These are phyloP conservation scores for Chauna torquata DNA, from an alignment of 2,113 vertebrate genomes.

Conservation along the genomic window DNA sequence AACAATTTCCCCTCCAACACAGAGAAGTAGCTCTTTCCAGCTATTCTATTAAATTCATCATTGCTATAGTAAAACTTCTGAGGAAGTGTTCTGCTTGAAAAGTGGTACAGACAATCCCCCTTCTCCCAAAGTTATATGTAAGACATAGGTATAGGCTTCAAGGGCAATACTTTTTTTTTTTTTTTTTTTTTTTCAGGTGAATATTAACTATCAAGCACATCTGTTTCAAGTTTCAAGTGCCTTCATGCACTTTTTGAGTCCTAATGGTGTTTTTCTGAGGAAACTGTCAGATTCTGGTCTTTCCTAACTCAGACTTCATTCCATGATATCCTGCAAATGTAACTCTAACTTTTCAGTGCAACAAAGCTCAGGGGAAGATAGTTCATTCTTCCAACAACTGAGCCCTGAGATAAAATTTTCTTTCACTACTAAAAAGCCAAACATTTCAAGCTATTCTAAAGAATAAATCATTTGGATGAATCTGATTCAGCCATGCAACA, in stretches of 20 bases:
- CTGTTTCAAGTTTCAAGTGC: not conserved
- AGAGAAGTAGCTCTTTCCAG: not conserved
- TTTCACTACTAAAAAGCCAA: not conserved
- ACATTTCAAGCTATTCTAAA: not conserved
- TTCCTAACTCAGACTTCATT: not conserved
- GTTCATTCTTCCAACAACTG: not conserved
- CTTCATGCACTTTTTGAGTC: not conserved
- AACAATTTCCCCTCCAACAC: not conserved
- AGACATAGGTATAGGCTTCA: not conserved
- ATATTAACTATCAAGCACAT: not conserved
- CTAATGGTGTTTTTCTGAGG: not conserved
- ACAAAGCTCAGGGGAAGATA: not conserved
- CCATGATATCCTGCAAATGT: not conserved
- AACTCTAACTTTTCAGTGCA: not conserved
- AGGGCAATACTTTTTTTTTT: not conserved
- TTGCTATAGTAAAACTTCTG: not conserved
- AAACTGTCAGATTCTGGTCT: not conserved
- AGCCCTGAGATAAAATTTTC: not conserved
- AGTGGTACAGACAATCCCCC: not conserved
- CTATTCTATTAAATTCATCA: not conserved
- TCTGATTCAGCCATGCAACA: constrained; percentile 1
- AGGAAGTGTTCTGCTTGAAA: not conserved
- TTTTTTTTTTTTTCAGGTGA: not conserved
- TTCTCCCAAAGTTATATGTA: not conserved
- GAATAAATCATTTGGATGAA: constrained; percentile 1